Base-by-base conservation (phyloP, 2,888 invertebrate genomes). In the Plebejus argus region DNA sequence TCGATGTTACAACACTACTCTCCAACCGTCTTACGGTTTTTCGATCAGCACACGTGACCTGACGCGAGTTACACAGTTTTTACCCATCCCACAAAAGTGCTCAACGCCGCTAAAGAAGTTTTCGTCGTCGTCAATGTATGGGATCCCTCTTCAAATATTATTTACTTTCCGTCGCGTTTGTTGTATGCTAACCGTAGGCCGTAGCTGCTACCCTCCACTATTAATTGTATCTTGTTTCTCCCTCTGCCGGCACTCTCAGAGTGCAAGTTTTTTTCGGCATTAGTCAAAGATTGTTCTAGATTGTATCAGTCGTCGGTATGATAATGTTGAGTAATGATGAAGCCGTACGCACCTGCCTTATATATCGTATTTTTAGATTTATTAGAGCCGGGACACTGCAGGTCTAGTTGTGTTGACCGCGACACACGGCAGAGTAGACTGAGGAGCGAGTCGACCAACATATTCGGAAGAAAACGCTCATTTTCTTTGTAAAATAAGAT, bases 381-480 rank as follows among this genome's bases (percentile, higher is more conserved):
- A 77, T 77, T 76, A 71, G 71, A 70, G 71, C 3, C 77, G 49
- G 53, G 58, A 58, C 61, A 74, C 66, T 75, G 75, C 71, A 76
- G 79, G 49, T 76, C 79, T 76, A 72, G 76, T 78, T 77, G 78
- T 72, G 75, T 78, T 80, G 79, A 78, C 58, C 75, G 18, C 35
- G 33, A 80, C 78, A 80, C 76, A 80, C 79, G 6, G 78, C 1
- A 35, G 8, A n/a, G 28, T 66, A n/a, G 20, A 58, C 15, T 70
- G 35, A 56, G 5, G 39, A 72, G 45, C 77, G 23, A 58, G 56
- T 61, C 2, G 10, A 0, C 23, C 10, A 23, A 61, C 23, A 61
- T 12, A 20, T 3, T 76, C 35, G 12, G 23, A 35, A 71, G 28
- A n/a, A 71, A 23, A 53, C 53, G 18, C 53, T 53, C 5, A 53